Evolutionary conservation across 2,888 invertebrate genomes (phyloP).

Genomic region (Villa cingulata): DNA sequence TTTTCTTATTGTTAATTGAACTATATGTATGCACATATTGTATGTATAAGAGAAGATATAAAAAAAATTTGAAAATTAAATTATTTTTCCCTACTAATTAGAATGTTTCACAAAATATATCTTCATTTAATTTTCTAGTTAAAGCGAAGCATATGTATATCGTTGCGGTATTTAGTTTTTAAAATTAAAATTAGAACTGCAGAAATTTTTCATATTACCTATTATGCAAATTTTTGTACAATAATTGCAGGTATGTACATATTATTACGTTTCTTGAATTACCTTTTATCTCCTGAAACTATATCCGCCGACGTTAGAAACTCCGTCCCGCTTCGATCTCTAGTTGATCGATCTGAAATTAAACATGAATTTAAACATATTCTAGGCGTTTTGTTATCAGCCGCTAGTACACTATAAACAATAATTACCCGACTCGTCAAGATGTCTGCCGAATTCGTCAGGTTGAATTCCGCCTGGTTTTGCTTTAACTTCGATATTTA

Average conservation of each 20-base stretch:
- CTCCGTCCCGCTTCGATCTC: constrained; percentile 32
- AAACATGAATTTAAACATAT: background rate
- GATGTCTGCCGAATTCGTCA: constrained; percentile 55
- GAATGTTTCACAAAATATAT: too few relatives aligned
- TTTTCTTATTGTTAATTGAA: constrained; percentile 18
- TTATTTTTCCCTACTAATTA: too few relatives aligned
- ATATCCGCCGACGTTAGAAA: constrained; percentile 34
- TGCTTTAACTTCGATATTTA: constrained; percentile 65
- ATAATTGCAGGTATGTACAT: too few relatives aligned
- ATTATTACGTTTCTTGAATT: too few relatives aligned
- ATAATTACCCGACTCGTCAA: constrained; percentile 30
- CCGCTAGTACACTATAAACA: background rate
- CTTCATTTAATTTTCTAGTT: too few relatives aligned
- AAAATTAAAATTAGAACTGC: too few relatives aligned
- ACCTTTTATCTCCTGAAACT: constrained; percentile 29
- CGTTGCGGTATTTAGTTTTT: too few relatives aligned
- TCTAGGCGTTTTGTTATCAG: background rate
- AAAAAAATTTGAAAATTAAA: too few relatives aligned
- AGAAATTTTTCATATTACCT: constrained; percentile 20
- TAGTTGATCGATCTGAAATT: constrained; percentile 29
- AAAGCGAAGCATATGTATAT: too few relatives aligned
- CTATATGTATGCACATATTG: too few relatives aligned
- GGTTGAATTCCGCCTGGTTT: constrained; percentile 66
- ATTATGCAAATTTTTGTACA: too few relatives aligned
- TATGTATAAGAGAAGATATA: too few relatives aligned